These are phyloP conservation scores for Drosophila setosimentum DNA, from an alignment of 2,888 invertebrate species.

Conservation along the genomic window DNA sequence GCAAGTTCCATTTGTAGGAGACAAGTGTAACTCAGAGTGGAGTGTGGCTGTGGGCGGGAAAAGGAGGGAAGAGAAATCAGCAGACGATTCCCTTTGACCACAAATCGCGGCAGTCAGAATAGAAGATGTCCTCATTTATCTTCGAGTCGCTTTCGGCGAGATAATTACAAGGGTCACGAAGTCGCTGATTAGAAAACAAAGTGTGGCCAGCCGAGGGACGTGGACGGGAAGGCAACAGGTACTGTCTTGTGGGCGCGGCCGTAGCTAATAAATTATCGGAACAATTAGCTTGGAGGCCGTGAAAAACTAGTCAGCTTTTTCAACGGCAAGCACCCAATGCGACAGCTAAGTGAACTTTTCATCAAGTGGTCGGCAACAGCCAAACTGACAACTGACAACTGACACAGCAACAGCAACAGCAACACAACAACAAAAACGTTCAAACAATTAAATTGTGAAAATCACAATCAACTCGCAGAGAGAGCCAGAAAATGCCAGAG, in stretches of 20 bases:
- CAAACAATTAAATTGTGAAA: slow-evolving; percentile 69
- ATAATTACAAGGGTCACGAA: slow-evolving; percentile 27
- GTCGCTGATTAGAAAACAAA: background rate
- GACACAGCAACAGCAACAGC: background rate
- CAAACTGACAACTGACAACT: slow-evolving; percentile 18
- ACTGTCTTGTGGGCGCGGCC: slow-evolving; percentile 20
- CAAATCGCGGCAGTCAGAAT: slow-evolving; percentile 68
- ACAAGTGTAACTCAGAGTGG: background rate
- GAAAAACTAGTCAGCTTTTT: slow-evolving; percentile 49
- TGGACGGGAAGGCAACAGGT: background rate
- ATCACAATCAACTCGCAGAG: slow-evolving; percentile 54
- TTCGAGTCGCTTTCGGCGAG: slow-evolving; percentile 31
- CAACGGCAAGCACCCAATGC: too few species aligned
- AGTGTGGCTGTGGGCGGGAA: background rate
- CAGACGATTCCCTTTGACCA: slow-evolving; percentile 48
- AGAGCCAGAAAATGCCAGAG: background rate
- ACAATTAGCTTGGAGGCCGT: slow-evolving; percentile 45
- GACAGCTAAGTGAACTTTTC: slow-evolving; percentile 49
- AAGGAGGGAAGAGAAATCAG: background rate
- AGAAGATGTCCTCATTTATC: slow-evolving; percentile 61
- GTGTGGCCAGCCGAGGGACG: background rate
- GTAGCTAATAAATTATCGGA: slow-evolving; percentile 55
- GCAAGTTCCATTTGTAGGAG: background rate
- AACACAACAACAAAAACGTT: slow-evolving; percentile 54
- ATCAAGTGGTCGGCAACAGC: slow-evolving; percentile 32